phyloP scores from a whole-genome alignment of 2,888 invertebrate species.

The Rugalucina vietnamica region DNA sequence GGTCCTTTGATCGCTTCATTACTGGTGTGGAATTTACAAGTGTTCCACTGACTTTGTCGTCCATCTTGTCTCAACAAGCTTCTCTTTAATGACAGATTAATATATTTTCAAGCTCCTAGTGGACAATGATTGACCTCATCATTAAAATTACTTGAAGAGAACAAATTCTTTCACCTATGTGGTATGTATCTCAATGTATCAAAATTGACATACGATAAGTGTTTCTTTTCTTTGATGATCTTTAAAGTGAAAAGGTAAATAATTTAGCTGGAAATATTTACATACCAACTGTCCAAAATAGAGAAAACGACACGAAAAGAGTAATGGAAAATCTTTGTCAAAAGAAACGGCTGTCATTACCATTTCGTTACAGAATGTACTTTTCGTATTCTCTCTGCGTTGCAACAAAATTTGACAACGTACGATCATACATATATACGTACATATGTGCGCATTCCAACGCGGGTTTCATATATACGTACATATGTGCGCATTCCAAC shows the following conservation, averaged over 20 bases:
- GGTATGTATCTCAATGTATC: background rate
- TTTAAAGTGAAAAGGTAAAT: background rate
- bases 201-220: background rate
- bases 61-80: conserved; percentile 46
- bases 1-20: conserved; percentile 42
- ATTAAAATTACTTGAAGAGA: conserved; percentile 2
- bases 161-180: background rate
- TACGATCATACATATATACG: too few species aligned
- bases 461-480: too few species aligned
- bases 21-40: conserved; percentile 38
- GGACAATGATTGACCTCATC: conserved; percentile 40
- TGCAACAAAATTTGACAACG: too few species aligned
- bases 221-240: background rate
- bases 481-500: too few species aligned
- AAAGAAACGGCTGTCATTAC: background rate
- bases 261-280: too few species aligned
- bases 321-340: background rate
- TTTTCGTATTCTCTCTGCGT: too few species aligned
- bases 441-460: too few species aligned
- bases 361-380: background rate
- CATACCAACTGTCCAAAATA: background rate
- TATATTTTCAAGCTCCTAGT: conserved; percentile 36
- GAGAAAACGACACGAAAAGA: background rate
- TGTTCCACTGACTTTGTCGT: conserved; percentile 27
- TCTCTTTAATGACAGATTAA: conserved; percentile 50